These are phyloP conservation scores for Hylaeus volcanicus DNA, from an alignment of 1,140 invertebrate genomes.

Conservation along the genomic window DNA sequence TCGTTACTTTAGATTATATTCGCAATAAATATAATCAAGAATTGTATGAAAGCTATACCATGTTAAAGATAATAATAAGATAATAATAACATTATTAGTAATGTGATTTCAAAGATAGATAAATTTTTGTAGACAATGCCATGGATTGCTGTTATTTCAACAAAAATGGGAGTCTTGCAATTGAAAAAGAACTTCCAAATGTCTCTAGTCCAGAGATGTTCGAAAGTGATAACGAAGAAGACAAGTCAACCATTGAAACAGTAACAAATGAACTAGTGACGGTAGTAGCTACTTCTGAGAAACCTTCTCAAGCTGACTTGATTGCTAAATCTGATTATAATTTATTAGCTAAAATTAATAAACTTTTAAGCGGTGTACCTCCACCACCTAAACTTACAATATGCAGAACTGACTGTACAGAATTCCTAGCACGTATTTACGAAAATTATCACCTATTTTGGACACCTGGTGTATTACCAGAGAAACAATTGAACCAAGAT, in stretches of 20 bases:
- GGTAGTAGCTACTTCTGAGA: slow-evolving; percentile 51
- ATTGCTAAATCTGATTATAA: slow-evolving; percentile 69
- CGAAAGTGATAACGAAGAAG: slow-evolving; percentile 71
- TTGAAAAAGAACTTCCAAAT: slow-evolving; percentile 29
- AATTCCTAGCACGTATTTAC: slow-evolving; percentile 82
- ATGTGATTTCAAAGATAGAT: too few species aligned
- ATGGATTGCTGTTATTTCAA: slow-evolving; percentile 71
- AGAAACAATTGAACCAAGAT: slow-evolving; percentile 33
- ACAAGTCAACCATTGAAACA: slow-evolving; percentile 33
- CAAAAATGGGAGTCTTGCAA: slow-evolving; percentile 40
- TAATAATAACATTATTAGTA: too few species aligned
- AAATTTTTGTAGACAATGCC: slow-evolving; percentile 58
- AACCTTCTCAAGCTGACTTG: slow-evolving; percentile 67
- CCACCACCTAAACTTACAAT: slow-evolving; percentile 86
- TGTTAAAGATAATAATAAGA: too few species aligned
- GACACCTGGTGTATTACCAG: slow-evolving; percentile 69
- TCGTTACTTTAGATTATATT: neutral
- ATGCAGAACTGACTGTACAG: slow-evolving; percentile 82
- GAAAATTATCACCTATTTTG: slow-evolving; percentile 76
- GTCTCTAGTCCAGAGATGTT: slow-evolving; percentile 77
- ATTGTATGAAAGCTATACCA: neutral
- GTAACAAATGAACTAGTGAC: slow-evolving; percentile 11
- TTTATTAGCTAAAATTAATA: slow-evolving; percentile 67
- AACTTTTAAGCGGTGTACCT: slow-evolving; percentile 81
- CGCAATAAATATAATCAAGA: neutral